Percentiles rank a stretch among this genome's conserved stretches.
phyloP scores from a whole-genome alignment of 2,888 invertebrate species.

The Rhimphoctona megacephalus region DNA sequence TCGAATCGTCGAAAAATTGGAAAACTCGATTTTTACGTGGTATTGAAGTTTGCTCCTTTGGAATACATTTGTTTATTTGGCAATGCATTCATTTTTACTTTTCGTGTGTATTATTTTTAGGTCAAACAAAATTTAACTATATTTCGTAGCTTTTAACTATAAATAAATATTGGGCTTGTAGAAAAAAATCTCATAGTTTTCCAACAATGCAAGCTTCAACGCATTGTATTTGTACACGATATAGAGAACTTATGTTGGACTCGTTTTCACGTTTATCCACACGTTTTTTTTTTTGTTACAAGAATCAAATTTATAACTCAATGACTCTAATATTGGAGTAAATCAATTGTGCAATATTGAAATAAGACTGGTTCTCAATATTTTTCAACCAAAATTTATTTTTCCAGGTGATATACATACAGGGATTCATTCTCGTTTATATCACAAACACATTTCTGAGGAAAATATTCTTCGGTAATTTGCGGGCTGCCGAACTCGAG shows the following conservation, averaged over 20 bases:
- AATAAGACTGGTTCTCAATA: not conserved
- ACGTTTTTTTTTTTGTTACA: rapidly evolving
- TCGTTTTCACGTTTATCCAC: not conserved
- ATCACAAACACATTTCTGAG: conserved; percentile 96
- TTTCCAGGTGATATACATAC: conserved; percentile 97
- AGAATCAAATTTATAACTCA: not conserved
- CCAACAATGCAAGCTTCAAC: not conserved
- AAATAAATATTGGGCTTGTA: not conserved
- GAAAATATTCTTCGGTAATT: conserved; percentile 97
- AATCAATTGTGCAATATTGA: not conserved
- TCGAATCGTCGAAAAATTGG: not conserved
- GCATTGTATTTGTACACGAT: not conserved
- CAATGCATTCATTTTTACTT: not conserved
- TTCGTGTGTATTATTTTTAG: not conserved
- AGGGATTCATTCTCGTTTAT: conserved; percentile 97
- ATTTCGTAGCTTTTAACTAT: not conserved
- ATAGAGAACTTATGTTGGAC: not conserved
- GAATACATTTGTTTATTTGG: not conserved
- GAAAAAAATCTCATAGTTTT: not conserved
- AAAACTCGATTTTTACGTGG: not conserved
- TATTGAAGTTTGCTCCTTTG: not conserved
- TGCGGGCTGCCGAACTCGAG: conserved; percentile 98
- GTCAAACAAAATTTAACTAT: not conserved
- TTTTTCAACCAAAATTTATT: not conserved
- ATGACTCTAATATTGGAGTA: too few species aligned